Conservation (phyloP, 2,888 invertebrate species). For the Leucania comma region DNA sequence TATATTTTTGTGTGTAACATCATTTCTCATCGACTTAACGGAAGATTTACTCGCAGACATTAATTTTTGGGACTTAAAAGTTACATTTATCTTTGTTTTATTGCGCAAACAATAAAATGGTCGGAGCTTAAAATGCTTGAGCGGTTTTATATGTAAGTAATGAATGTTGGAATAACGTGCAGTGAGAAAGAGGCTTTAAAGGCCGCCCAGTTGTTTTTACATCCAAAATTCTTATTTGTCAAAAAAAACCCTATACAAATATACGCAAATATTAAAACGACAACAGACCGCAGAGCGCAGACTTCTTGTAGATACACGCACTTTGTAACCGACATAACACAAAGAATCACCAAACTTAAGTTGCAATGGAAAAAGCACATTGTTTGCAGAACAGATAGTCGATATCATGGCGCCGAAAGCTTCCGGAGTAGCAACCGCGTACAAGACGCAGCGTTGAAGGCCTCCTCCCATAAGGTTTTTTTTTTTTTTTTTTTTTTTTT, state of each 20-base stretch:
- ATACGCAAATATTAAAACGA: not conserved
- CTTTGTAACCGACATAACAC: no score
- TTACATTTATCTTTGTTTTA: constrained; percentile 44
- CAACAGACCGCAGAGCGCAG: not conserved
- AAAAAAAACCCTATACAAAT: not conserved
- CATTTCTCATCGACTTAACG: constrained; percentile 50
- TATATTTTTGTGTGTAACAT: not conserved
- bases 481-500: no score
- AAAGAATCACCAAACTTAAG: no score
- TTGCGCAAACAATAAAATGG: constrained; percentile 26
- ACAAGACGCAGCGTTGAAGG: no score
- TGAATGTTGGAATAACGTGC: not conserved
- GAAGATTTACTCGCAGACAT: constrained; percentile 37
- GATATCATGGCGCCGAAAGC: no score
- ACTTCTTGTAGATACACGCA: not conserved
- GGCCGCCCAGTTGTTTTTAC: not conserved
- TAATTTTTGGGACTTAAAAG: constrained; percentile 40
- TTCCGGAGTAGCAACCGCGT: no score
- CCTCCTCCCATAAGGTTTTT: no score
- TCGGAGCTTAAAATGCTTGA: constrained; percentile 9
- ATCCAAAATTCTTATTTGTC: not conserved
- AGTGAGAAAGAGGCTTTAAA: not conserved
- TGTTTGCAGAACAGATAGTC: no score
- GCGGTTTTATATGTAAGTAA: not conserved
- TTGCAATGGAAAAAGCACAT: no score